A percentile compares a stretch with the other conserved stretches of the same genome.
Conservation (phyloP, 2,888 invertebrate species). For the Metalampra italica region DNA sequence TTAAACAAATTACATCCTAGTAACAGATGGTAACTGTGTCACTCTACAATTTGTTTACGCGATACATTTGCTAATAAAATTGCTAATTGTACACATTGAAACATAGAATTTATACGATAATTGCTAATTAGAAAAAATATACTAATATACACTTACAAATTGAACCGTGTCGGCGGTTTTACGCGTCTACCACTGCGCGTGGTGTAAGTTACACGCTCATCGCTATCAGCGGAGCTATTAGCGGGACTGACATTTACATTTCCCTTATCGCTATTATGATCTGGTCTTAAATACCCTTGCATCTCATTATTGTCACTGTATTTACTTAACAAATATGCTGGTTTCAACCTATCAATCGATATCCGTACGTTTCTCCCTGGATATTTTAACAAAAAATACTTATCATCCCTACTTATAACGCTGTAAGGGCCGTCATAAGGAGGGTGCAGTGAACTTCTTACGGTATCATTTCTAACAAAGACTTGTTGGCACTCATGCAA, state of each 20-base stretch:
- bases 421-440: background rate
- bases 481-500: too few species aligned
- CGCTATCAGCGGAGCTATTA: too few species aligned
- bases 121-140: too few species aligned
- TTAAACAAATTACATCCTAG: background rate
- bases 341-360: background rate
- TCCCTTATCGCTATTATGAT: background rate
- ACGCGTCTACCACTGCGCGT: too few species aligned
- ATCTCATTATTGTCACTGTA: background rate
- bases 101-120: too few species aligned
- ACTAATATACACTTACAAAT: too few species aligned
- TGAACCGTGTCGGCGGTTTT: too few species aligned
- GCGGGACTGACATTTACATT: too few species aligned
- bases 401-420: background rate
- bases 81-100: background rate
- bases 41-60: background rate
- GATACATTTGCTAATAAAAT: background rate
- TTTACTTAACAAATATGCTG: background rate
- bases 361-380: background rate
- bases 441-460: background rate
- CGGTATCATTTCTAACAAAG: background rate
- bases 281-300: background rate
- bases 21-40: background rate
- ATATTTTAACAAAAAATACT: background rate
- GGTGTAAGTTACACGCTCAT: too few species aligned